These are phyloP conservation scores for Eupithecia centaureata DNA, from an alignment of 2,888 invertebrate species.

Conservation along the genomic window DNA sequence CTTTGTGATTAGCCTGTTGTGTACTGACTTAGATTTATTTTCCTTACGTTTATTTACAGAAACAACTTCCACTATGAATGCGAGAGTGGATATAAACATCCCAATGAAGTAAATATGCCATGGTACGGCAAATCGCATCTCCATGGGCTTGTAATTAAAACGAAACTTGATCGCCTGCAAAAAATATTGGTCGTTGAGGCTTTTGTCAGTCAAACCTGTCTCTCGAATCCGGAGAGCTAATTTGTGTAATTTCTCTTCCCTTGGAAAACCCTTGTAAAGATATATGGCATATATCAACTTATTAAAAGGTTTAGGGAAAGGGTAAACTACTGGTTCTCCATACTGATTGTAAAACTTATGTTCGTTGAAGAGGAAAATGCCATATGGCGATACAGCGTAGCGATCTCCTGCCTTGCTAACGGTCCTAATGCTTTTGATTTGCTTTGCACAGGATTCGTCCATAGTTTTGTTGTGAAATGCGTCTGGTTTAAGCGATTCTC, in stretches of 20 bases:
- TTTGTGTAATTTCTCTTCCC: constrained; percentile 45
- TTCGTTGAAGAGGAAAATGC: constrained; percentile 52
- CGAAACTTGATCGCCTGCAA: constrained; percentile 38
- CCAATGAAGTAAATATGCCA: constrained; percentile 56
- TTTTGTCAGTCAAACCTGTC: constrained; percentile 54
- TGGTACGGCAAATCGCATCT: constrained; percentile 47
- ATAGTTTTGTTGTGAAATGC: constrained; percentile 4
- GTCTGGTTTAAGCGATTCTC: constrained; percentile 24
- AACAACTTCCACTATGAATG: constrained; percentile 48
- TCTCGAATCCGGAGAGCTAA: constrained; percentile 55
- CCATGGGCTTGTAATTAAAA: constrained; percentile 30
- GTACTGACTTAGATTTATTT: background rate
- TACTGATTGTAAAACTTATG: constrained; percentile 50
- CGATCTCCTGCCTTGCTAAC: constrained; percentile 50
- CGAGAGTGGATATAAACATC: constrained; percentile 41
- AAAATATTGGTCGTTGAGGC: constrained; percentile 41
- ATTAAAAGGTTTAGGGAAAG: constrained; percentile 48
- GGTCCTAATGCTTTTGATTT: constrained; percentile 50
- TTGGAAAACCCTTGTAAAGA: constrained; percentile 66
- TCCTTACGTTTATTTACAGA: constrained; percentile 6
- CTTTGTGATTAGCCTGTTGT: background rate
- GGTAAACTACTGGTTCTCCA: constrained; percentile 46
- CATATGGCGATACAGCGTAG: constrained; percentile 53
- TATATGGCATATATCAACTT: constrained; percentile 61
- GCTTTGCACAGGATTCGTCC: constrained; percentile 38